phyloP scores from a whole-genome alignment of 2,113 vertebrate genomes.

The Chrysochloris asiatica region DNA sequence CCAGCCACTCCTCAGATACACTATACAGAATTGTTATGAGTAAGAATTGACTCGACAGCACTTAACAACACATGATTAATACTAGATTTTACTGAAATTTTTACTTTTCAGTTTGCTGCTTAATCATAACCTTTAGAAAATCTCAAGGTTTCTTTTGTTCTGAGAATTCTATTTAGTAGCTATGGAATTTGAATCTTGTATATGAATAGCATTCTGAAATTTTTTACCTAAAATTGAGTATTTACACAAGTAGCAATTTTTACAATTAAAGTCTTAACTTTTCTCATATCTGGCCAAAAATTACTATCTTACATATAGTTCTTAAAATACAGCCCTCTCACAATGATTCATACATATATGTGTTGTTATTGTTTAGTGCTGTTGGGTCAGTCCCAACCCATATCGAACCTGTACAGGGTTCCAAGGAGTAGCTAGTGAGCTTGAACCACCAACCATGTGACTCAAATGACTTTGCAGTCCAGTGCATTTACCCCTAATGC shows the following conservation, averaged over 20 bases:
- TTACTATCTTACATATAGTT: constrained; percentile 35
- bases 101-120: neutral
- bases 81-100: neutral
- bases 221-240: constrained; percentile 45
- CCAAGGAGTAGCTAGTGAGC: no score
- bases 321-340: constrained; percentile 53
- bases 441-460: no score
- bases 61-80: no score
- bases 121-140: constrained; percentile 26
- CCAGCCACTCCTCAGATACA: no score
- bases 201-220: neutral
- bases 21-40: no score
- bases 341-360: constrained; percentile 29
- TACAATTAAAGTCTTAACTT: constrained; percentile 51
- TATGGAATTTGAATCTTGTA: neutral
- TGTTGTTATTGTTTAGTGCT: no score
- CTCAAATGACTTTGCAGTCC: no score
- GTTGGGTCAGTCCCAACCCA: no score
- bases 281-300: neutral
- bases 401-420: no score
- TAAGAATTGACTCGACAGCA: no score
- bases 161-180: constrained; percentile 28
- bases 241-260: constrained; percentile 25
- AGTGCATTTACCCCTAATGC: no score
- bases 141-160: constrained; percentile 7